phyloP scores from a whole-genome alignment of 2,797 vertebrate genomes.

The Danio jaintianensis region DNA sequence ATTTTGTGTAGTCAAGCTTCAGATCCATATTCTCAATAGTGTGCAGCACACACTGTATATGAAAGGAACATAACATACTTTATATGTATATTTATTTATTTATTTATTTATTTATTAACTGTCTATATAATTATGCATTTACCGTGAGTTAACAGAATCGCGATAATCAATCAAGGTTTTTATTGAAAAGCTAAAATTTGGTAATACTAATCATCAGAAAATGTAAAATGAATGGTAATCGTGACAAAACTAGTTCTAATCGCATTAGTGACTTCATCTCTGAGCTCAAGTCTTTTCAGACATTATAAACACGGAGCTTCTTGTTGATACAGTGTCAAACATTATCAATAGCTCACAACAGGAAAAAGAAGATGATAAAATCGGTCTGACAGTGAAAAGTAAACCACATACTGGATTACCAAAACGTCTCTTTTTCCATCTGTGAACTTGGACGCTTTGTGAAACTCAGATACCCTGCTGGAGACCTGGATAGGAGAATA shows the following conservation, averaged over 20 bases:
- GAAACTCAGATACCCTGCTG: slow-evolving; percentile 9
- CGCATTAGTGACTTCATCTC: slow-evolving; percentile 19
- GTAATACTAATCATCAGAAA: no score
- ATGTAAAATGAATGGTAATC: no score
- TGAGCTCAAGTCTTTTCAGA: neutral
- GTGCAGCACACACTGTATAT: no score
- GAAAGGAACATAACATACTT: no score
- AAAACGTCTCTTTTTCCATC: slow-evolving; percentile 23
- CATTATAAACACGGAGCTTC: slow-evolving; percentile 3
- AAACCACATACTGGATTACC: neutral
- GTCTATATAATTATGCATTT: no score
- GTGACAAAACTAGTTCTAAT: neutral
- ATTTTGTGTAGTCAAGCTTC: no score
- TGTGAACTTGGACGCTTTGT: slow-evolving; percentile 15
- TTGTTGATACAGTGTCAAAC: slow-evolving; percentile 20
- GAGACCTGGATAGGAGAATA: neutral
- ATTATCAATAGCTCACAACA: neutral
- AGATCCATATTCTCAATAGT: no score
- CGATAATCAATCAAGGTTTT: no score
- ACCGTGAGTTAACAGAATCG: no score
- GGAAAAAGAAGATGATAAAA: slow-evolving; percentile 17
- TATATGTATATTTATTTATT: no score
- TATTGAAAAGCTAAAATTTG: no score
- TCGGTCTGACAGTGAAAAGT: slow-evolving; percentile 4
- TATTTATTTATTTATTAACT: no score